Base-by-base conservation (phyloP, 2,888 invertebrate species). In the Pristionchus maxplancki region DNA sequence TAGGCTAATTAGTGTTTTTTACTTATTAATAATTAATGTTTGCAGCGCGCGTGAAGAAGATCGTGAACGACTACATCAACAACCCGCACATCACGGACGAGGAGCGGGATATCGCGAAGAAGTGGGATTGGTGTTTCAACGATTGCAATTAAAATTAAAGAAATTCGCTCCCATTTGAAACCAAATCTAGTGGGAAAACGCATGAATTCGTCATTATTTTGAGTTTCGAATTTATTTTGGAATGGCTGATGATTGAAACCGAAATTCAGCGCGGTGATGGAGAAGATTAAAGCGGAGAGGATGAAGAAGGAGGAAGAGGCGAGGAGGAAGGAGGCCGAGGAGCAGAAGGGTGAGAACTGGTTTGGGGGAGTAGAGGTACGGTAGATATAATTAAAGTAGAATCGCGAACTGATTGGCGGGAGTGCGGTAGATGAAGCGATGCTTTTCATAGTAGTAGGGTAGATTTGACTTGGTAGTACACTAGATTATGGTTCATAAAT, bases 201-300 rank as follows among this genome's bases (percentile, higher is more conserved):
- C n/a, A n/a, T n/a, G n/a, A n/a, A n/a, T n/a, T n/a, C n/a, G n/a
- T n/a, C n/a, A n/a, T n/a, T n/a, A n/a, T n/a, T n/a, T n/a, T n/a
- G n/a, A n/a, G n/a, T n/a, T n/a, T n/a, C n/a, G n/a, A n/a, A n/a
- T n/a, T n/a, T n/a, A n/a, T n/a, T n/a, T n/a, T n/a, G n/a, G n/a
- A 62, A 9, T 62, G 3, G n/a, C 28, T 50, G n/a, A n/a, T n/a
- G n/a, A n/a, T n/a, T n/a, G n/a, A n/a, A n/a, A n/a, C n/a, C n/a
- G n/a, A n/a, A n/a, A 11, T 71, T 1, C 86, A 87, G 86, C 6
- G 88, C 88, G 5, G 78, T 88, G 3, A 20, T 78, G 13, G 88
- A 88, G 78, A 88, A 88, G 81, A 48, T 34, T 6, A 58, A 58
- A 2, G 58, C 81, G 58, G 81, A 81, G 81, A 53, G 50, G 44